These are phyloP conservation scores for Zosterops hypoxanthus DNA, from an alignment of 2,113 vertebrate genomes.

Conservation along the genomic window DNA sequence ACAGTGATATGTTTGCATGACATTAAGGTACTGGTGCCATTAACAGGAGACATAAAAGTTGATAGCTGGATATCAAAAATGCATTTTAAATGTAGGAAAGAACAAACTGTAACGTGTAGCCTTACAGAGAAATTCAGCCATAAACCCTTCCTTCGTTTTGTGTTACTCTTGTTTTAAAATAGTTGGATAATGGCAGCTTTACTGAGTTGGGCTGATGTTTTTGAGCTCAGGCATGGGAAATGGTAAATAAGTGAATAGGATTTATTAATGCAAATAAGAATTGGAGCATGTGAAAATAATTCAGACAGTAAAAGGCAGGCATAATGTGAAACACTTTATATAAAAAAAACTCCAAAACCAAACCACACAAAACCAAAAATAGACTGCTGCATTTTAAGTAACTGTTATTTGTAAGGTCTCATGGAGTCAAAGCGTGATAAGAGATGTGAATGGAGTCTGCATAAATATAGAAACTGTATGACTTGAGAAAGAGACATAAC, in stretches of 20 bases:
- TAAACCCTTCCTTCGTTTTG: neutral
- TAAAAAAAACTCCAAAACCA: neutral
- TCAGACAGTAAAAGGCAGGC: neutral
- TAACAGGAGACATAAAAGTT: neutral
- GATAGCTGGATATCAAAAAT: neutral
- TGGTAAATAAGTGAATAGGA: neutral
- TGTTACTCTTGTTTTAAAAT: neutral
- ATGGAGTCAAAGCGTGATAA: neutral
- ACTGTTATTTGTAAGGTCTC: constrained; percentile 12
- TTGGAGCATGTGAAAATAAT: constrained; percentile 24
- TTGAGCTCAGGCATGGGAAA: neutral
- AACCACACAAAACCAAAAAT: neutral
- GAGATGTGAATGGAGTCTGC: neutral
- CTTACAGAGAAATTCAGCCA: neutral
- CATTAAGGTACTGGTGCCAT: neutral
- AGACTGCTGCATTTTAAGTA: constrained; percentile 45
- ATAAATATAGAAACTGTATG: neutral
- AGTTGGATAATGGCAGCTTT: neutral
- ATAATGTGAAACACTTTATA: neutral
- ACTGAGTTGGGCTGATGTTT: neutral
- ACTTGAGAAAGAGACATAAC: neutral
- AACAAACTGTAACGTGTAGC: neutral
- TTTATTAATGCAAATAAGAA: constrained; percentile 1
- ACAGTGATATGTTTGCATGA: neutral
- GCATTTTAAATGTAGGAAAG: neutral